phyloP scores from a whole-genome alignment of 2,113 vertebrate species.

The Oenanthe melanoleuca region DNA sequence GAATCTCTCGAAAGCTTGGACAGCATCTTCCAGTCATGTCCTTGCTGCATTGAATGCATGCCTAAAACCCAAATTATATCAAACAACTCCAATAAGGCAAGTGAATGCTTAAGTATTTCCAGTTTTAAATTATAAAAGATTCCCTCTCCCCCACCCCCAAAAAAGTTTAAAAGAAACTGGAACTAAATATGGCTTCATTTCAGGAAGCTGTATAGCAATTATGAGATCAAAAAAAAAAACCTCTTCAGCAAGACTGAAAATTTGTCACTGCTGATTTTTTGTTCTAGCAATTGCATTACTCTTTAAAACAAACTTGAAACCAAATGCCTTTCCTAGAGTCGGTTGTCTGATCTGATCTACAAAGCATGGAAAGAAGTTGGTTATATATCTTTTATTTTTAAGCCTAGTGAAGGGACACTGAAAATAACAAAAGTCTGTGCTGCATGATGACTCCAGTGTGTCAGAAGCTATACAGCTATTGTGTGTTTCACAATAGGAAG shows the following conservation, averaged over 20 bases:
- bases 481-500: neutral
- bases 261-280: neutral
- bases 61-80: neutral
- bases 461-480: neutral
- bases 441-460: neutral
- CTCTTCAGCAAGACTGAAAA: neutral
- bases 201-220: neutral
- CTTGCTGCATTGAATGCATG: neutral
- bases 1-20: neutral
- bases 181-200: neutral
- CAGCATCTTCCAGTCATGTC: neutral
- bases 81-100: neutral
- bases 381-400: neutral
- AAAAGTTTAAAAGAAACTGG: neutral
- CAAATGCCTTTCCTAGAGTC: neutral
- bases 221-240: neutral
- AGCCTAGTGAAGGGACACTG: neutral
- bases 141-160: fast-evolving
- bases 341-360: neutral
- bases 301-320: neutral
- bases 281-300: neutral
- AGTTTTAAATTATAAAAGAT: neutral
- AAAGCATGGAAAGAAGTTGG: neutral
- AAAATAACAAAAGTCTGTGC: neutral
- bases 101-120: neutral